Evolutionary conservation across 1,140 invertebrate genomes (phyloP).

Genomic region (Ips typographus): DNA sequence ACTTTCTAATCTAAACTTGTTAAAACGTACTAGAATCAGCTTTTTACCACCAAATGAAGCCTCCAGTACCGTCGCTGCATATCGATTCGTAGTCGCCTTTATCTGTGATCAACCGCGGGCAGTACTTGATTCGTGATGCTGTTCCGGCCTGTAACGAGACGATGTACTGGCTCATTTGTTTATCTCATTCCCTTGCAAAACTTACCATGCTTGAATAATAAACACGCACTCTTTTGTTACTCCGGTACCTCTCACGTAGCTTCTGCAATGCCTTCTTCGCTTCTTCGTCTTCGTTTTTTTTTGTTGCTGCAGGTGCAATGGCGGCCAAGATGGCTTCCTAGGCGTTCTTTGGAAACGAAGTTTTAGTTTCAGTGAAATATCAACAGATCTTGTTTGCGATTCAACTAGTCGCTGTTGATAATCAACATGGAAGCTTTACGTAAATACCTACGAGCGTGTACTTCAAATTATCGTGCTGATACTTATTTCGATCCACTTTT

Average conservation of each 20-base stretch:
- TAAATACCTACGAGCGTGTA: too few relatives aligned
- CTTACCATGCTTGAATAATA: constrained; percentile 49
- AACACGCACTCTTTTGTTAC: constrained; percentile 43
- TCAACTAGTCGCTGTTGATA: too few relatives aligned
- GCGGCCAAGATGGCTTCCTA: constrained; percentile 33
- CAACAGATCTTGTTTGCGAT: too few relatives aligned
- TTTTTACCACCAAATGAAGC: neutral
- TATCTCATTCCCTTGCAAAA: constrained; percentile 47
- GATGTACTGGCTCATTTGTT: constrained; percentile 50
- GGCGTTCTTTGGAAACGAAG: neutral
- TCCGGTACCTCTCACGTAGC: constrained; percentile 36
- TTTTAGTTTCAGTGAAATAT: neutral
- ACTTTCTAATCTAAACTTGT: too few relatives aligned
- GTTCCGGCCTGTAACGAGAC: constrained; percentile 46
- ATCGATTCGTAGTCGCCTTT: constrained; percentile 39
- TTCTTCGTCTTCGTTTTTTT: constrained; percentile 12
- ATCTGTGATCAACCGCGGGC: constrained; percentile 43
- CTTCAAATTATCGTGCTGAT: too few relatives aligned
- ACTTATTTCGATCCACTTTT: too few relatives aligned
- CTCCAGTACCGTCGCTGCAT: constrained; percentile 26
- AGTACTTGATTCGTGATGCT: constrained; percentile 48
- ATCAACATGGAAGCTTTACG: too few relatives aligned
- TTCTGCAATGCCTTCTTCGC: constrained; percentile 32
- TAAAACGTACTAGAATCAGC: too few relatives aligned
- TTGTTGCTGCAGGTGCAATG: constrained; percentile 32